Base-by-base conservation (phyloP, 2,888 invertebrate genomes). In the Hyles lineata region DNA sequence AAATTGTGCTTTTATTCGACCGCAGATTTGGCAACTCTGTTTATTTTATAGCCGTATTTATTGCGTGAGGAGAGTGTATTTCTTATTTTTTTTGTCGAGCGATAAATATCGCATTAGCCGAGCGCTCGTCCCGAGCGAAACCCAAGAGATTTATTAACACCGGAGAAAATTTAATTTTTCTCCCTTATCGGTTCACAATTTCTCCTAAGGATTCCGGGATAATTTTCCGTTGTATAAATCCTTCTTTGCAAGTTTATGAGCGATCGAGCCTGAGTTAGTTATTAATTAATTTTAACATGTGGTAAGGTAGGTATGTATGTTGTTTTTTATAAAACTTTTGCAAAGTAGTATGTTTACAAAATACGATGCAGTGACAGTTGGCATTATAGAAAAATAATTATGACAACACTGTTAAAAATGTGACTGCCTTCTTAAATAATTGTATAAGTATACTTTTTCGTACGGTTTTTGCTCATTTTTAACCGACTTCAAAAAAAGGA, bases 31-130 rank as follows among this genome's bases (percentile, higher is more conserved):
- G 79, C 78, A 78, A 85, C 86, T 85, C 81, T 84, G 80, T 86
- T 89, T 88, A 87, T 85, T 88, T 90, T 86, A 88, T 84, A 83
- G 83, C 75, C 80, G 77, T 85, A 84, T 88, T 90, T 90, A 91
- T 88, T 87, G 86, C 83, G 85, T 83, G 83, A 81, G 83, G 87
- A 86, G 86, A 86, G 89, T 89, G 88, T 89, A 87, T 90, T 89
- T 85, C 84, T 89, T n/a, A n/a, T 87, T 86, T 89, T 87, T 87
- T 85, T 85, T 85, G 82, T 83, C 80, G 74, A 79, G 83, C 86
- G 90, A 92, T 92, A 92, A 92, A 92, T 92, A 93, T 89, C 90
- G 87, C 91, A 91, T 93, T 91, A 92, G 88, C 85, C 81, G 81
- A 87, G 87, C 84, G 84, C 82, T 79, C 80, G 81, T 79, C 83